Evolutionary conservation across 53 echinoderm and acorn worm genomes (phyloP).

Genomic region (Glandiceps talaboti): DNA sequence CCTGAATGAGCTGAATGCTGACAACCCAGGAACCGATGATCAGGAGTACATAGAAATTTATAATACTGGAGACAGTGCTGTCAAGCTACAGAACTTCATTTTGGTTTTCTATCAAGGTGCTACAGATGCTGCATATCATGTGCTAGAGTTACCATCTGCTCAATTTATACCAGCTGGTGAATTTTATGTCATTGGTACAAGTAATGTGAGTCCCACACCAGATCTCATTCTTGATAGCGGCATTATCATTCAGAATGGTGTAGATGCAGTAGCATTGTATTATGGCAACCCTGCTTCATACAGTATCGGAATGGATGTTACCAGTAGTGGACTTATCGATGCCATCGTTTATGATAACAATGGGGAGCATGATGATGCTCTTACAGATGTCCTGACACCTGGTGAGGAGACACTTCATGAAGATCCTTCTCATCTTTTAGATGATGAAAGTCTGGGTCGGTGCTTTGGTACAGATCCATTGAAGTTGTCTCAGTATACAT

Average conservation of each 20-base stretch:
- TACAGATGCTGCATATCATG: conserved; percentile 8
- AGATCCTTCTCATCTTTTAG: conserved; percentile 17
- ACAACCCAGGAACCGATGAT: conserved; percentile 19
- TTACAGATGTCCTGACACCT: conserved; percentile 48
- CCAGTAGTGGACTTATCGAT: conserved; percentile 39
- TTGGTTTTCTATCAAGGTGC: conserved; percentile 22
- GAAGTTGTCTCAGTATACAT: conserved; percentile 42
- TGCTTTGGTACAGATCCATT: conserved; percentile 53
- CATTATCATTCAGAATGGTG: conserved; percentile 12
- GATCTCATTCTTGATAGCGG: conserved; percentile 18
- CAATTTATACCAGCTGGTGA: conserved; percentile 11
- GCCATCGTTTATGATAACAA: conserved; percentile 43
- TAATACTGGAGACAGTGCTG: conserved; percentile 19
- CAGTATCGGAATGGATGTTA: conserved; percentile 21
- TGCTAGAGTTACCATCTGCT: conserved; percentile 4
- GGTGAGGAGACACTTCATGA: conserved; percentile 52
- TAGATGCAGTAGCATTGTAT: conserved; percentile 56
- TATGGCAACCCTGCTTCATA: conserved; percentile 20
- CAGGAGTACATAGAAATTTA: conserved; percentile 48
- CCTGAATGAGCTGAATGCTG: conserved; percentile 54
- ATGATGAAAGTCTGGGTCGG: conserved; percentile 70
- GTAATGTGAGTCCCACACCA: conserved; percentile 25
- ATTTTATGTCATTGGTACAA: conserved; percentile 30
- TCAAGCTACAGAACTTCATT: conserved; percentile 37
- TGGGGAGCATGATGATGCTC: conserved; percentile 28